Conservation (phyloP, 2,888 invertebrate genomes). For the Lumbricus terrestris region DNA sequence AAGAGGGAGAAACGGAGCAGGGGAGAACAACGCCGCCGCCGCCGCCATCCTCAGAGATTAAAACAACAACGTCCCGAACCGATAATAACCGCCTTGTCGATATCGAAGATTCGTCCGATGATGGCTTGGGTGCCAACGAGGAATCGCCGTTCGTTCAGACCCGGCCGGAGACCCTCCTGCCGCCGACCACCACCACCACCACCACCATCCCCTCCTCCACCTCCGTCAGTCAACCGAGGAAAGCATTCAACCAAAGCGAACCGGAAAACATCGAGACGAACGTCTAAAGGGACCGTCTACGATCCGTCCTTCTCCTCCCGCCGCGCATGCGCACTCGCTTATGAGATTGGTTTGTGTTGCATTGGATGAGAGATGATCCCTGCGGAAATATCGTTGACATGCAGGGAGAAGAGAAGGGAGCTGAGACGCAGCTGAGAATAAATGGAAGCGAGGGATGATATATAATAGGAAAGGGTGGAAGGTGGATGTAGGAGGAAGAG, state of each 20-base stretch:
- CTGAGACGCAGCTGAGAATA: neutral
- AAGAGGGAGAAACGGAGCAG: neutral
- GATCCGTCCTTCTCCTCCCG: neutral
- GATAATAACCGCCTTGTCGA: neutral
- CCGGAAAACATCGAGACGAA: neutral
- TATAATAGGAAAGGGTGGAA: neutral
- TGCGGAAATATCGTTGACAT: neutral
- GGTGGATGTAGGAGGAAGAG: neutral
- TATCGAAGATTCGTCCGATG: neutral
- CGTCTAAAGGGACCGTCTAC: neutral
- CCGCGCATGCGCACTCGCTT: neutral
- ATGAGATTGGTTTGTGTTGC: neutral
- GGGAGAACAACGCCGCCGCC: too few relatives aligned
- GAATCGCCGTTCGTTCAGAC: constrained; percentile 4
- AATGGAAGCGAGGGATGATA: neutral
- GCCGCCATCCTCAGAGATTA: neutral
- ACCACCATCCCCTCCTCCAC: too few relatives aligned
- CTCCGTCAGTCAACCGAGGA: neutral
- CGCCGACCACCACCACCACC: too few relatives aligned
- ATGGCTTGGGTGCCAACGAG: neutral
- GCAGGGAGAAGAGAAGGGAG: neutral
- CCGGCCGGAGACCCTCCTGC: neutral
- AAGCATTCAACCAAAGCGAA: neutral
- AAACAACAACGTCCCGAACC: neutral
- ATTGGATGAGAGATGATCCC: neutral